These are phyloP conservation scores for Strix uralensis DNA, from an alignment of 2,113 vertebrate genomes.

Conservation along the genomic window DNA sequence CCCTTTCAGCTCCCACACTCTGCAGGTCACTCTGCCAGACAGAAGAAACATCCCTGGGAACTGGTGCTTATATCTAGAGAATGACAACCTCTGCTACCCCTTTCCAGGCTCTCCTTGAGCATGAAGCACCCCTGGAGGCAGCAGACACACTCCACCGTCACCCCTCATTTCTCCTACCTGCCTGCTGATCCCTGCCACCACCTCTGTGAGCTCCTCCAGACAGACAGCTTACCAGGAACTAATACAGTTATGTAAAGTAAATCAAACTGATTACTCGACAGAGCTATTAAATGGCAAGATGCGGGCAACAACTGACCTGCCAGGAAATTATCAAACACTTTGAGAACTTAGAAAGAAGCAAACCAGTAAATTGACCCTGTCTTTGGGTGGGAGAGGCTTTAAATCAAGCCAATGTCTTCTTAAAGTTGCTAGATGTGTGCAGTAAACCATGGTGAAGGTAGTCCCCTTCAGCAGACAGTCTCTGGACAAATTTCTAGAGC, in stretches of 20 bases:
- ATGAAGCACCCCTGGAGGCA: background rate
- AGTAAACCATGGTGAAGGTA: background rate
- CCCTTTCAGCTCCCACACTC: background rate
- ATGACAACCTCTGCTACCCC: background rate
- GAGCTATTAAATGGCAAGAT: background rate
- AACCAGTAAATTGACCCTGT: background rate
- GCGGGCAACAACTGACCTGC: background rate
- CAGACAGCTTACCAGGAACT: background rate
- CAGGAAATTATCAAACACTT: background rate
- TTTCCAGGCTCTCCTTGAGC: background rate
- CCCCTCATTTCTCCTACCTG: background rate
- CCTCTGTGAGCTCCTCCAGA: background rate
- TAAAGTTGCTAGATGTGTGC: background rate
- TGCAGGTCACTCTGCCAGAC: background rate
- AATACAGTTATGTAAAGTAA: background rate
- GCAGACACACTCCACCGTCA: background rate
- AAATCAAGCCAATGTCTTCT: background rate
- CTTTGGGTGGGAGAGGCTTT: background rate
- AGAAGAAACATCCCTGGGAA: background rate
- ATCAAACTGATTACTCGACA: background rate
- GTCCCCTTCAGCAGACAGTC: background rate
- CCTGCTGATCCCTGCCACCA: background rate
- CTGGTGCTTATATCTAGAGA: background rate
- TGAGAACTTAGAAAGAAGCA: background rate
- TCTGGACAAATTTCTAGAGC: background rate